A percentile compares a stretch with the other conserved stretches of the same genome.
These are phyloP conservation scores for Cyphomyrus plagiostoma DNA, from an alignment of 2,113 vertebrate genomes.

Conservation along the genomic window DNA sequence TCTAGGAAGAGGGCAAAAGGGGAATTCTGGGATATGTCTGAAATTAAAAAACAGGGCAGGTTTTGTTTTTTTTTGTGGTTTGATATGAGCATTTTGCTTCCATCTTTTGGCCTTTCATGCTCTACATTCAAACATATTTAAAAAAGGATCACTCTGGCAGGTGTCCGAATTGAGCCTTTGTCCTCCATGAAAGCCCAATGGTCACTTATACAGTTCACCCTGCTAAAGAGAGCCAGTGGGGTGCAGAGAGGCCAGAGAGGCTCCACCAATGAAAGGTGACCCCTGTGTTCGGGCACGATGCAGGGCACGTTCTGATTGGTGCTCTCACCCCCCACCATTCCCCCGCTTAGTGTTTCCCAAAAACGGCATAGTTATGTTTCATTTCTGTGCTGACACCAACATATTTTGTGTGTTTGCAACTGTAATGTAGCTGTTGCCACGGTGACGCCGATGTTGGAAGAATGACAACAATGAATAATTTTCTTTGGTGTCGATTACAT, in stretches of 20 bases:
- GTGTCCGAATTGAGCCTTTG: background rate
- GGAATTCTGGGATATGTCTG: background rate
- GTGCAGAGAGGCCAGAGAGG: background rate
- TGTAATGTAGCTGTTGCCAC: background rate
- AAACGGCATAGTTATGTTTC: background rate
- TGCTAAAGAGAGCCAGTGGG: background rate
- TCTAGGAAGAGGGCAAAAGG: background rate
- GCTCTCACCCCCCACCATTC: background rate
- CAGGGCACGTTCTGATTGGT: background rate
- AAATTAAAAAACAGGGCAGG: background rate
- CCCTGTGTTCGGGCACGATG: background rate
- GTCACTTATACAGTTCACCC: background rate
- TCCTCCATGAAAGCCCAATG: background rate
- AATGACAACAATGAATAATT: background rate
- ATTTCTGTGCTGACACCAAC: background rate
- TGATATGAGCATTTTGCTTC: background rate
- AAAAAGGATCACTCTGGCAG: background rate
- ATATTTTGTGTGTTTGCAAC: background rate
- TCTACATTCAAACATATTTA: background rate
- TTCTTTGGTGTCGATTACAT: slow-evolving; percentile 1
- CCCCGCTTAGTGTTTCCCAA: background rate
- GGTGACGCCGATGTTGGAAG: background rate
- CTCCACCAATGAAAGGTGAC: background rate
- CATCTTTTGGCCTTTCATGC: background rate
- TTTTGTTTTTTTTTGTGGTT: background rate